These are phyloP conservation scores for Parotia lawesii DNA, from an alignment of 2,113 vertebrate species.

Conservation along the genomic window DNA sequence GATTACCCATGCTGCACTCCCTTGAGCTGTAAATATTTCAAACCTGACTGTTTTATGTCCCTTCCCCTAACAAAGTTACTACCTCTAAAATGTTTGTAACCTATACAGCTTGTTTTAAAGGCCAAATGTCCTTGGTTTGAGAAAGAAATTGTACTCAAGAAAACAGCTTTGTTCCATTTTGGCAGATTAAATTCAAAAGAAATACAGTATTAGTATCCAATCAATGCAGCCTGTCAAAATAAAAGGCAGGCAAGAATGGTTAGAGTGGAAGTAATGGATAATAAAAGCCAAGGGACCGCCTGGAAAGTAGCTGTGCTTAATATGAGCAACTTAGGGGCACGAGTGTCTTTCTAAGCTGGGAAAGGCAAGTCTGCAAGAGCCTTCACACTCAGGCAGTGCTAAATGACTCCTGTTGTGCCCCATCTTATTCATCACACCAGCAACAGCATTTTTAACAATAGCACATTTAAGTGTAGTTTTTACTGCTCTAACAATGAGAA, in stretches of 20 bases:
- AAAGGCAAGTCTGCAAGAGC: neutral
- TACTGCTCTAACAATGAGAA: neutral
- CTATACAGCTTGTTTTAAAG: conserved; percentile 10
- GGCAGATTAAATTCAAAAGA: conserved; percentile 43
- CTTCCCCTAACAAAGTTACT: conserved; percentile 53
- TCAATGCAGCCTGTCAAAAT: conserved; percentile 6
- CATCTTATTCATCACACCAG: neutral
- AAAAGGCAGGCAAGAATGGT: neutral
- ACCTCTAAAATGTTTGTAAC: conserved; percentile 37
- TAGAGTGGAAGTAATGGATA: neutral
- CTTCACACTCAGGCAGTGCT: neutral
- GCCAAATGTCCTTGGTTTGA: neutral
- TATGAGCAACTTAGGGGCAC: neutral
- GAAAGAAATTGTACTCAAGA: conserved; percentile 18
- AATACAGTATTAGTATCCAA: conserved; percentile 20
- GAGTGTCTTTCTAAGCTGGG: neutral
- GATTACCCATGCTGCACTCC: conserved; percentile 32
- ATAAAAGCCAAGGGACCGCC: neutral
- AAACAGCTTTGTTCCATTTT: conserved; percentile 22
- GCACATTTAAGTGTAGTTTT: neutral
- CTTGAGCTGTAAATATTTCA: conserved; percentile 60
- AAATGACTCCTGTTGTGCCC: neutral
- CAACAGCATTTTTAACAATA: neutral
- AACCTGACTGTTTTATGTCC: conserved; percentile 31
- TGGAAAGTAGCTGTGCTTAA: neutral